Base-by-base conservation (phyloP, 2,888 invertebrate genomes). In the Chirona hameri region DNA sequence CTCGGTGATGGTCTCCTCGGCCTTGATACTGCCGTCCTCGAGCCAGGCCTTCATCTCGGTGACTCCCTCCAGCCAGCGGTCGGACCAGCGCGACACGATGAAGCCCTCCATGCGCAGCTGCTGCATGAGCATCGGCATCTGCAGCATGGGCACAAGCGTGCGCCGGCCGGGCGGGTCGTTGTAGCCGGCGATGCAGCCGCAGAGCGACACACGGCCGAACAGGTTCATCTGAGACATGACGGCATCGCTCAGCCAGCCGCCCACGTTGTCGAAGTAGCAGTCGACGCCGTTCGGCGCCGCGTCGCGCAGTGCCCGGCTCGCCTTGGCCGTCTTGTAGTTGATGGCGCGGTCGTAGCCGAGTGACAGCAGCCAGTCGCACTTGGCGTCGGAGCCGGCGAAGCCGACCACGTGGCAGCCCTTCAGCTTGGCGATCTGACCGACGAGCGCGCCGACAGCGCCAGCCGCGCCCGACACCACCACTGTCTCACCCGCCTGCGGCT, bases 191-290 rank as follows among this genome's bases (percentile, higher is more conserved):
- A 93, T 93, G 2, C 91, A 89, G 27, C 93, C 93, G 86, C 93
- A 93, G 4, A 92, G 90, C 0, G 92, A 89, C 24, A 93, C 88
- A 83, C 93, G 88, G 0, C 93, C 93, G 84, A 87, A 89, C 46
- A 84, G 84, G 83, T 91, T 92, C 93, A 93, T 93, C 85, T 91
- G 90, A 39, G 90, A 88, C 5, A 92, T 87, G 2, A 93, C 90
- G 1, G 87, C 88, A 84, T 90, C 90, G 79, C 92, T 91, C 14
- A 92, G 89, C 85, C 91, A 91, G 1, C 93, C 93, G 10, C 93
- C 93, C 39, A 94, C 94, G 87, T 94, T 94, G 87, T 94, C 94
- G 86, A 93, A 94, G 86, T 92, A 94, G 86, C 93, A 92, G 86
- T 94, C 93, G 0, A 94, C 88, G 3, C 93, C 93, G n/a, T 92